Percentiles rank a stretch among this genome's conserved stretches.
phyloP scores from a whole-genome alignment of 2,113 vertebrate genomes.

The Myrmecophaga tridactyla region DNA sequence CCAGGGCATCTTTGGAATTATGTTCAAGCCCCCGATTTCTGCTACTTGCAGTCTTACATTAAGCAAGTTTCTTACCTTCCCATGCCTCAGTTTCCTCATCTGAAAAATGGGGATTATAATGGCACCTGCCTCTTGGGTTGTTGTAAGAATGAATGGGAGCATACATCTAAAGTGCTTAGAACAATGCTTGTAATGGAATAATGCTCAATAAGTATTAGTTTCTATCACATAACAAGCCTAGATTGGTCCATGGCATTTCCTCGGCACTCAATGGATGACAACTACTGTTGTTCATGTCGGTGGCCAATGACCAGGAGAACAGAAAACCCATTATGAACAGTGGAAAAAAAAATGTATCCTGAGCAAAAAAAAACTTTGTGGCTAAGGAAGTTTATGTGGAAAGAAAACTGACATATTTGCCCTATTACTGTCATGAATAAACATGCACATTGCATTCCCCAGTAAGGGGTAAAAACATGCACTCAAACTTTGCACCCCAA shows the following conservation, averaged over 20 bases:
- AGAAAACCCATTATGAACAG: neutral
- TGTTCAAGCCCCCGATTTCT: neutral
- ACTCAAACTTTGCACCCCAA: neutral
- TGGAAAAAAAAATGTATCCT: neutral
- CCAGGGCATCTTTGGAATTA: neutral
- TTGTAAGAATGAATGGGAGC: neutral
- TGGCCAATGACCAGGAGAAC: neutral
- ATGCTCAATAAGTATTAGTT: neutral
- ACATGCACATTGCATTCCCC: neutral
- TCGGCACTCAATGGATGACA: neutral
- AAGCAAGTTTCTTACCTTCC: neutral
- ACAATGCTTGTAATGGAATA: neutral
- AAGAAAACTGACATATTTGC: neutral
- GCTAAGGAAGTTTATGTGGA: neutral
- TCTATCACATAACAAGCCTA: neutral
- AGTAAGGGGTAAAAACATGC: neutral
- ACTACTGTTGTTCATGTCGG: neutral
- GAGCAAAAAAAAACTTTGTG: neutral
- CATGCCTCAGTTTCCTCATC: neutral
- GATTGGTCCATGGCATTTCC: neutral
- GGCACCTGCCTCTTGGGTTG: neutral
- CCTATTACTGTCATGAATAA: neutral
- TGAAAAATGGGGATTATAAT: neutral
- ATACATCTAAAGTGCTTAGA: neutral
- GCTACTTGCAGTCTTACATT: neutral